Evolutionary conservation across 1,140 invertebrate species (phyloP).

Genomic region (Littorina saxatilis): DNA sequence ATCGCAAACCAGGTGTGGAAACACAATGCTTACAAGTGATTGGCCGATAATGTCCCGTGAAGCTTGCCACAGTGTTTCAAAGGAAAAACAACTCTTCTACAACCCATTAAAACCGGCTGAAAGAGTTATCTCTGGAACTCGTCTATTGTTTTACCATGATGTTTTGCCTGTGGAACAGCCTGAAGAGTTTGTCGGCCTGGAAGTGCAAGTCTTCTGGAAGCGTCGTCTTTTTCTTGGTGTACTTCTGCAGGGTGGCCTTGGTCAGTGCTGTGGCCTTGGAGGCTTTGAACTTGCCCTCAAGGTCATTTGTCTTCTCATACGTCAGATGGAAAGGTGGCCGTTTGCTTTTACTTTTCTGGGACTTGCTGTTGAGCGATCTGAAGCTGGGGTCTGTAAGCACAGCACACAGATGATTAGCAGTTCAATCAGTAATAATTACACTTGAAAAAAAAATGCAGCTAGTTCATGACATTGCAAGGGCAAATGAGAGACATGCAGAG

Average conservation of each 20-base stretch:
- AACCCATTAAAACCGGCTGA: too few species aligned
- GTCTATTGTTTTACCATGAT: conserved; percentile 67
- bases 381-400: conserved; percentile 45
- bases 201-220: conserved; percentile 77
- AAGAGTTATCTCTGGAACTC: too few species aligned
- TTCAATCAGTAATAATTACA: too few species aligned
- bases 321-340: conserved; percentile 59
- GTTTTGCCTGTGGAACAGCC: conserved; percentile 65
- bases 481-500: not conserved
- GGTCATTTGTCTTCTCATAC: conserved; percentile 65
- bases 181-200: conserved; percentile 72
- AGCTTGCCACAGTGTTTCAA: too few species aligned
- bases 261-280: conserved; percentile 72
- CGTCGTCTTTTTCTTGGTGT: conserved; percentile 74
- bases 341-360: conserved; percentile 60
- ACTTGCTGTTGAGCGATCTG: conserved; percentile 36
- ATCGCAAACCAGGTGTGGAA: too few species aligned
- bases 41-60: too few species aligned
- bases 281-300: conserved; percentile 65
- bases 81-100: too few species aligned
- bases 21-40: too few species aligned
- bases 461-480: not conserved
- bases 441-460: too few species aligned
- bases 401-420: not conserved
- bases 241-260: conserved; percentile 73